Conservation (phyloP, 2,797 vertebrate species). For the Moxostoma hubbsi region DNA sequence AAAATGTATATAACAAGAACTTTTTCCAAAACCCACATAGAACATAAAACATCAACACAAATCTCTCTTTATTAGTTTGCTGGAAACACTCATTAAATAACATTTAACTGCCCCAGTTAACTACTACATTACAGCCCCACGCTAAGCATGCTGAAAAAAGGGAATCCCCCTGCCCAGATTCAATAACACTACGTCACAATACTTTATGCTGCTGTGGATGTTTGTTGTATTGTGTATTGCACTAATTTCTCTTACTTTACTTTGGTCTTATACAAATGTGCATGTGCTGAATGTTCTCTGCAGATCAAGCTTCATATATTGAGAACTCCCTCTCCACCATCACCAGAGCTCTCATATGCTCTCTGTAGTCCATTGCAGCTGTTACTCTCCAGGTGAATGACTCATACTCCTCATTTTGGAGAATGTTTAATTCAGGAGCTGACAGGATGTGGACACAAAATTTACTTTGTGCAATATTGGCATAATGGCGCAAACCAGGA, state of each 20-base stretch:
- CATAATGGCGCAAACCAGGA: background rate
- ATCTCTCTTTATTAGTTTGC: background rate
- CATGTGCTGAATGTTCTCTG: slow-evolving; percentile 10
- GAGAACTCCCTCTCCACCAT: slow-evolving; percentile 71
- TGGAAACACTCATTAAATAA: background rate
- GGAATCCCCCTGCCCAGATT: too few species aligned
- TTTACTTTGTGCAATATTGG: background rate
- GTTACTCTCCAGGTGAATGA: slow-evolving; percentile 70
- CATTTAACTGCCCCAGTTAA: background rate
- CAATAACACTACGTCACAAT: too few species aligned
- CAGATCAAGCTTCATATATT: slow-evolving; percentile 74
- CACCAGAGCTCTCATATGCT: slow-evolving; percentile 69
- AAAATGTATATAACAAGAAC: background rate
- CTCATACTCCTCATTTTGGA: background rate
- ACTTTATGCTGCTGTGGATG: too few species aligned
- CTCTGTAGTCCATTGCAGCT: slow-evolving; percentile 62
- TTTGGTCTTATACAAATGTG: background rate
- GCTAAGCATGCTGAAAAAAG: background rate
- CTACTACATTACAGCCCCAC: background rate
- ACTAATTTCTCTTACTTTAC: background rate
- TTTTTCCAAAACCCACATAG: too few species aligned
- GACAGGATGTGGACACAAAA: slow-evolving; percentile 9
- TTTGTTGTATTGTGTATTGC: background rate
- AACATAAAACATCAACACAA: background rate
- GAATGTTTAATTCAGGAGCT: background rate